These are phyloP conservation scores for Apis laboriosa DNA, from an alignment of 1,140 invertebrate genomes.

Conservation along the genomic window DNA sequence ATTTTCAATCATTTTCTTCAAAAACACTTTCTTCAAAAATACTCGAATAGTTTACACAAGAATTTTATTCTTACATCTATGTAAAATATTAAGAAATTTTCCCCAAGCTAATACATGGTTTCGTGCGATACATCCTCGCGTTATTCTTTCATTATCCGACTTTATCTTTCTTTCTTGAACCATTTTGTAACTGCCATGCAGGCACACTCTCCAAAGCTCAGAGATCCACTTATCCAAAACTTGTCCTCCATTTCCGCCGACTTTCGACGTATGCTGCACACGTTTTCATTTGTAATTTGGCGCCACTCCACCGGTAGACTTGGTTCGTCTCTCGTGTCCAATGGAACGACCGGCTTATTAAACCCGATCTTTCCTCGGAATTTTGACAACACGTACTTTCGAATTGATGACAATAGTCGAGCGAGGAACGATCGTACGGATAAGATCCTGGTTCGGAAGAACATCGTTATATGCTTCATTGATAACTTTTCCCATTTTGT, in stretches of 20 bases:
- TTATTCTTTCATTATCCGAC: no score
- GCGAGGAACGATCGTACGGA: no score
- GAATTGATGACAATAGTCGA: no score
- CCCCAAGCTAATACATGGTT: neutral
- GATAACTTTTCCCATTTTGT: no score
- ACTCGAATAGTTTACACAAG: no score
- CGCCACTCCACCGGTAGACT: neutral
- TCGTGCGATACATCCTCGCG: no score
- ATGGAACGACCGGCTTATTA: slow-evolving; percentile 31
- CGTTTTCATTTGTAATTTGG: slow-evolving; percentile 30
- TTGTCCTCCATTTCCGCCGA: slow-evolving; percentile 2
- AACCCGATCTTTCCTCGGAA: neutral
- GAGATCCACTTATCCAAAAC: slow-evolving; percentile 30
- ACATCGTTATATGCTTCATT: no score
- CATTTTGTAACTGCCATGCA: neutral
- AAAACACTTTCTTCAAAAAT: no score
- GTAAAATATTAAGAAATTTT: no score
- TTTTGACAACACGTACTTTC: neutral
- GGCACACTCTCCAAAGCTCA: neutral
- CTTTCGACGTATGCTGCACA: slow-evolving; percentile 3
- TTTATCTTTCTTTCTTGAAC: neutral
- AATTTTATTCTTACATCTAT: no score
- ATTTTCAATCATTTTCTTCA: no score
- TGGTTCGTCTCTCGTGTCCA: neutral
- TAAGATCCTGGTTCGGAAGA: no score